Percentiles rank a stretch among this genome's conserved stretches.
Conservation (phyloP, 2,113 vertebrate species). For the Malurus elegans region DNA sequence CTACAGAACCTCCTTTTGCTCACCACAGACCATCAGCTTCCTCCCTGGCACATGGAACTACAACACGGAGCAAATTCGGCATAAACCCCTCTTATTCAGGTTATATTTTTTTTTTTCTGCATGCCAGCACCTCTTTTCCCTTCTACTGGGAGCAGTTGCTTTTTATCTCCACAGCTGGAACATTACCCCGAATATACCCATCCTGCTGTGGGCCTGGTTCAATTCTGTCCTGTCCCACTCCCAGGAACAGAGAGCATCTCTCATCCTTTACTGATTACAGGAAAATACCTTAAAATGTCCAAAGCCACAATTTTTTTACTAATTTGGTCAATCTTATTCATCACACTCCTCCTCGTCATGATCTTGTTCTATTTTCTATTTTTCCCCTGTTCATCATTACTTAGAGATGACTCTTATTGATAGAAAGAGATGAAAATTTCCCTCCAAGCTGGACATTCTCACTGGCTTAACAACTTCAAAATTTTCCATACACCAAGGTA, state of each 20-base stretch:
- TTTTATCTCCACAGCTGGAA: background rate
- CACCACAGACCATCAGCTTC: background rate
- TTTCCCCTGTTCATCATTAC: background rate
- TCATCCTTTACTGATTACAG: background rate
- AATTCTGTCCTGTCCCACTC: background rate
- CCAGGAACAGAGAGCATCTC: background rate
- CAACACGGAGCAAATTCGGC: background rate
- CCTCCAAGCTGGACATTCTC: background rate
- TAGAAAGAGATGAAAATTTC: background rate
- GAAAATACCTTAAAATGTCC: background rate
- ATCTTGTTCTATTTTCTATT: background rate
- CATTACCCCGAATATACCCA: rapidly evolving
- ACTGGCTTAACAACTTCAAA: background rate
- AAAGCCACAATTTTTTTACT: background rate
- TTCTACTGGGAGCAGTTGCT: background rate
- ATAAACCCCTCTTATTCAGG: background rate
- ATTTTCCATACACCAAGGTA: background rate
- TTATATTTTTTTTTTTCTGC: background rate
- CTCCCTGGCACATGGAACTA: rapidly evolving
- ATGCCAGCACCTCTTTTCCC: background rate
- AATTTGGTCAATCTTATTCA: background rate
- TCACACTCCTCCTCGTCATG: background rate
- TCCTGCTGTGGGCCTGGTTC: rapidly evolving
- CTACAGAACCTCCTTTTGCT: background rate
- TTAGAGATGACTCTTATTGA: background rate